These are phyloP conservation scores for Tinamus major DNA, from an alignment of 2,797 vertebrate genomes.

Conservation along the genomic window DNA sequence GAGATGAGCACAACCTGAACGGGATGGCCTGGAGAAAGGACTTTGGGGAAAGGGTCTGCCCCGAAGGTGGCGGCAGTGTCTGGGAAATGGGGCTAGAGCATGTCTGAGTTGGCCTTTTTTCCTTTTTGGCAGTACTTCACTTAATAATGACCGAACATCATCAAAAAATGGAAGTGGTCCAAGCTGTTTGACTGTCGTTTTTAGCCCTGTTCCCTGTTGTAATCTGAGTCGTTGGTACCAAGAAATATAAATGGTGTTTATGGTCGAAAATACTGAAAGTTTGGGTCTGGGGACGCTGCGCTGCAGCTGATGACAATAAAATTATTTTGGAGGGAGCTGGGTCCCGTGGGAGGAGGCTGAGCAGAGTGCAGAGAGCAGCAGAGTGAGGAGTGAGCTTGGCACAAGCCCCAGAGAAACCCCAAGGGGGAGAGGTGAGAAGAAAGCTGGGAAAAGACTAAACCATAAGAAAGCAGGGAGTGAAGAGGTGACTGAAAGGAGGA, in stretches of 20 bases:
- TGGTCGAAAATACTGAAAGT: conserved; percentile 20
- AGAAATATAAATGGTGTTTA: conserved; percentile 39
- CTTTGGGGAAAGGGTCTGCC: background rate
- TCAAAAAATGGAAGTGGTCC: background rate
- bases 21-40: accelerated
- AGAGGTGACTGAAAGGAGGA: background rate
- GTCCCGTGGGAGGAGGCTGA: background rate
- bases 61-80: background rate
- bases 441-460: background rate
- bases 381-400: background rate
- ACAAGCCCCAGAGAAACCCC: background rate
- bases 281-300: background rate
- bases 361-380: background rate
- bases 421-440: background rate
- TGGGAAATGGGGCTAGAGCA: background rate
- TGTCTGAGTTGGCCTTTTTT: background rate
- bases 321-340: background rate
- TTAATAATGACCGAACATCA: conserved; percentile 13
- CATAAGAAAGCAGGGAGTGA: background rate
- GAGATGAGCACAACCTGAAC: background rate
- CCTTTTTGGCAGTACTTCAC: background rate
- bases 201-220: background rate
- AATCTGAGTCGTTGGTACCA: conserved; percentile 21
- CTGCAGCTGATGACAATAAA: conserved; percentile 9
- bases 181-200: background rate